These are phyloP conservation scores for Coleophora deauratella DNA, from an alignment of 2,888 invertebrate genomes.

Conservation along the genomic window DNA sequence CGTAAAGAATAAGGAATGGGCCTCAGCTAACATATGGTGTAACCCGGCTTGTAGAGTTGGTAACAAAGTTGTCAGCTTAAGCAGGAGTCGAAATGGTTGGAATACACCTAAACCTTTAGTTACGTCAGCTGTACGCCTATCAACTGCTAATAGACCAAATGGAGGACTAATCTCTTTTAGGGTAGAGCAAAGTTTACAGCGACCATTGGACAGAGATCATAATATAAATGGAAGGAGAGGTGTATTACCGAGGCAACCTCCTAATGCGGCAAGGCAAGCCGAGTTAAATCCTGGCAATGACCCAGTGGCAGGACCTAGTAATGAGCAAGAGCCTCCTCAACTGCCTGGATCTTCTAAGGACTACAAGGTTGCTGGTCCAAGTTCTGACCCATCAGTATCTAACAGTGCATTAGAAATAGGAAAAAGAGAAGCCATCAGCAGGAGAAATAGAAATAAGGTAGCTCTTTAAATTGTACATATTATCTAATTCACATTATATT, in stretches of 20 bases:
- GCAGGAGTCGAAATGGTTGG: slow-evolving; percentile 73
- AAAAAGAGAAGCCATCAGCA: slow-evolving; percentile 46
- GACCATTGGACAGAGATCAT: slow-evolving; percentile 77
- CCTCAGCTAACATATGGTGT: slow-evolving; percentile 93
- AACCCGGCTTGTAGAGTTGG: slow-evolving; percentile 90
- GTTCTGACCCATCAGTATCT: slow-evolving; percentile 32
- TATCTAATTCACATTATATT: neutral
- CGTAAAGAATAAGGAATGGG: slow-evolving; percentile 84
- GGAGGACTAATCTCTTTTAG: slow-evolving; percentile 63
- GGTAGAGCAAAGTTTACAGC: slow-evolving; percentile 63
- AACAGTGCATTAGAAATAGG: slow-evolving; percentile 35
- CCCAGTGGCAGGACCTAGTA: slow-evolving; percentile 63
- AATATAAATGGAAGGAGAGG: slow-evolving; percentile 84
- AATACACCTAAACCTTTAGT: slow-evolving; percentile 69
- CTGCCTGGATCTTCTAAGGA: slow-evolving; percentile 16
- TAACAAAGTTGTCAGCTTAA: slow-evolving; percentile 84
- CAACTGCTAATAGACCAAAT: slow-evolving; percentile 49
- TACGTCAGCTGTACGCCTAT: slow-evolving; percentile 69
- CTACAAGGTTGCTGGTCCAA: slow-evolving; percentile 31
- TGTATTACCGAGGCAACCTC: slow-evolving; percentile 55
- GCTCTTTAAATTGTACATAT: neutral
- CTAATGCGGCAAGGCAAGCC: slow-evolving; percentile 31
- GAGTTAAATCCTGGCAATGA: slow-evolving; percentile 36
- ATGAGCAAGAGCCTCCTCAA: slow-evolving; percentile 28
- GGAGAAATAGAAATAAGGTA: slow-evolving; percentile 58